A percentile compares a stretch with the other conserved stretches of the same genome.
Evolutionary conservation across 2,888 invertebrate genomes (phyloP).

Genomic region (Drosophila melanosoma): DNA sequence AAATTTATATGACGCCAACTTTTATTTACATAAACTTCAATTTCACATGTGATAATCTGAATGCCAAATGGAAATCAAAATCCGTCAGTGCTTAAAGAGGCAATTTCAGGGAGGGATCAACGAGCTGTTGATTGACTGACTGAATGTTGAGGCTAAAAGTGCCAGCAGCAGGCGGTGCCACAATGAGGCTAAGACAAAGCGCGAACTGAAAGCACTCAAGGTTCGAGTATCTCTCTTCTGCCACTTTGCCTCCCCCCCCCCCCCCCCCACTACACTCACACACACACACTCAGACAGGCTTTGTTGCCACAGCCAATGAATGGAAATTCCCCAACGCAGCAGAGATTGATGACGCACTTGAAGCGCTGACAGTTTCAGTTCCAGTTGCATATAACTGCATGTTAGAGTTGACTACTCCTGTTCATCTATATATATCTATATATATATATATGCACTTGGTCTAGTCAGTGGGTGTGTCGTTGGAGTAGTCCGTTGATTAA

Average conservation of each 20-base stretch:
- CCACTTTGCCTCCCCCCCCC: neutral
- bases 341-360: slow-evolving; percentile 78
- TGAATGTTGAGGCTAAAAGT: slow-evolving; percentile 58
- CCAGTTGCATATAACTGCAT: slow-evolving; percentile 34
- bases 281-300: neutral
- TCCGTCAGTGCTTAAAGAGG: slow-evolving; percentile 36
- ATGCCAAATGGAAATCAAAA: slow-evolving; percentile 24
- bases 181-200: slow-evolving; percentile 72
- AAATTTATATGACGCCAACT: too few relatives aligned
- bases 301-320: slow-evolving; percentile 55
- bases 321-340: slow-evolving; percentile 56
- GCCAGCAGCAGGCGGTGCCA: slow-evolving; percentile 69
- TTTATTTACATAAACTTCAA: neutral
- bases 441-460: slow-evolving; percentile 18
- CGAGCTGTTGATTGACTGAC: slow-evolving; percentile 65
- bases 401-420: slow-evolving; percentile 13
- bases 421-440: neutral
- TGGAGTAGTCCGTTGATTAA: slow-evolving; percentile 52
- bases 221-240: slow-evolving; percentile 24
- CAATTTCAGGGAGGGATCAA: slow-evolving; percentile 47
- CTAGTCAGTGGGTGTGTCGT: slow-evolving; percentile 28
- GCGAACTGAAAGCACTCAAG: slow-evolving; percentile 67
- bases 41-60: neutral
- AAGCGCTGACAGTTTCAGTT: slow-evolving; percentile 52
- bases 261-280: too few relatives aligned